Evolutionary conservation across 2,113 vertebrate genomes (phyloP), one percentile per base, ranked within the genome.

Genomic region (Engraulis encrasicolus): DNA sequence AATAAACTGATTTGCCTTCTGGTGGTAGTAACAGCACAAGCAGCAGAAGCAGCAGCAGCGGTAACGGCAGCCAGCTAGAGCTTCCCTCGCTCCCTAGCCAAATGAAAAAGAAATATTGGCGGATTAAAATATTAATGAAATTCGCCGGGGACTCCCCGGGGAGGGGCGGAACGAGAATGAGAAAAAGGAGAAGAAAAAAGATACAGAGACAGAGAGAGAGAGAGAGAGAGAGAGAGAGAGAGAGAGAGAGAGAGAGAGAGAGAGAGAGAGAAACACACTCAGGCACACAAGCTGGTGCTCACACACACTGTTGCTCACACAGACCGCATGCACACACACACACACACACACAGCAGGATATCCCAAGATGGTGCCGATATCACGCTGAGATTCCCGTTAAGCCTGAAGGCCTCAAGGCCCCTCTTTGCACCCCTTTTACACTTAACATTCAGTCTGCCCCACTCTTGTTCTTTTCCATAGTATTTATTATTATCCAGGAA

Each of bases 71-170:
- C n/a, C n/a, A n/a, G n/a, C 40, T 45, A 45, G 40, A 3, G 52
- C 27, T 74, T 74, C 66, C 66, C 66, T 74, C 27, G 66, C 5
- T 34, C 66, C 66, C 66, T 74, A 11, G 66, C 5, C 17, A 74
- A 34, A 74, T 74, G 66, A 74, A 74, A 74, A 34, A 34, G 66
- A 34, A 74, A 74, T 27, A 74, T 34, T 3, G 31, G 23, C 27
- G 14, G 66, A 74, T 74, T 74, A 74, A 74, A 74, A 74, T 74
- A 74, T 74, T 74, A 74, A 74, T 74, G 66, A 74, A 34, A 74
- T 27, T 74, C 66, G 12, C 23, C 23, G 27, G 66, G 66, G 66
- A 11, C 14, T 34, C 66, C 31, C 31, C 14, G 66, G 66, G 12
- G 31, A 74, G 31, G 5, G 40, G n/a, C n/a, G 9, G 40, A 45